Evolutionary conservation across 2,113 vertebrate species (phyloP), one percentile per base, ranked within the genome.

Genomic region (Leptosomus discolor): DNA sequence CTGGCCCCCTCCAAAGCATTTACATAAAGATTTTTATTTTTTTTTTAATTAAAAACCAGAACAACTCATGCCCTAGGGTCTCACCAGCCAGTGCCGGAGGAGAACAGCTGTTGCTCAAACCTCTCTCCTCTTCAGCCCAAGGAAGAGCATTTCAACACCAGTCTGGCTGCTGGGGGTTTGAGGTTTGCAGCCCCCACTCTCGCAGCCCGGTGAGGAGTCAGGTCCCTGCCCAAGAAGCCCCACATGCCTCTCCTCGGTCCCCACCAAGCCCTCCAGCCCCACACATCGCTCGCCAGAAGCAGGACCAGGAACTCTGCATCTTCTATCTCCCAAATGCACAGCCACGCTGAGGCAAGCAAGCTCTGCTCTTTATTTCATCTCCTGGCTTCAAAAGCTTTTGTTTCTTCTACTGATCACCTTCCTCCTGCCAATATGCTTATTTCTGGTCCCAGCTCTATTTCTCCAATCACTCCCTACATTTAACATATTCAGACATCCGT

Each of bases 51-150:
- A 51, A 56, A 94, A 76, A 15, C 0, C 22, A 58, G n/a, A 85
- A 39, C 15, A 77, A 36, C n/a, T 57, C 5, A 0, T 1, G 0
- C 34, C 34, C 41, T 8, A 9, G 16, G 53, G 41, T 26, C 39
- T 85, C 60, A 13, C 32, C 0, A 3, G 34, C 64, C 68, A 46
- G 39, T 0, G 0, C 8, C 0, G 2, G 46, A 7, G 53, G 24
- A 79, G 46, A 69, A 56, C 9, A 56, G 26, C 14, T 20, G 50
- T 8, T 63, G 24, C 67, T 71, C 71, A 68, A 68, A 75, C 23
- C 37, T 70, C 37, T 68, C 36, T 83, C 24, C 22, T 32, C 43
- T 56, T 36, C 65, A 83, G 41, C 32, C n/a, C 46, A 34, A 29
- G 37, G 50, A 60, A 48, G 9, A 74, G 12, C 39, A 45, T 51